These are phyloP conservation scores for Bungarus multicinctus DNA, from an alignment of 2,113 vertebrate species.

Conservation along the genomic window DNA sequence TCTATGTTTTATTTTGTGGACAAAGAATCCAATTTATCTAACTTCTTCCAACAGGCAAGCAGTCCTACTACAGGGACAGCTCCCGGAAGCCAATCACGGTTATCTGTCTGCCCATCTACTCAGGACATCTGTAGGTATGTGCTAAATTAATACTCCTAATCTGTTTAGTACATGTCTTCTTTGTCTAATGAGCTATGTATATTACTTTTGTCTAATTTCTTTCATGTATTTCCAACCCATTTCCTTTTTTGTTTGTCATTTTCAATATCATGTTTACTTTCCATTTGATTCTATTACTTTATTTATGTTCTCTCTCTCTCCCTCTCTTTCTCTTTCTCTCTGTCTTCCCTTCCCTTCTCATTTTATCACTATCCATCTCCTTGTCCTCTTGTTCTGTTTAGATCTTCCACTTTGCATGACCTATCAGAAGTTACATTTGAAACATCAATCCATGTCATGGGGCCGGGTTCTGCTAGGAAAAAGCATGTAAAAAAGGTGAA, in stretches of 20 bases:
- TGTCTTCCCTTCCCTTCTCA: slow-evolving; percentile 53
- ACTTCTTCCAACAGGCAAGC: slow-evolving; percentile 88
- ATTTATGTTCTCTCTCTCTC: slow-evolving; percentile 54
- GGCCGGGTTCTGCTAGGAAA: slow-evolving; percentile 69
- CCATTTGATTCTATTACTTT: slow-evolving; percentile 49
- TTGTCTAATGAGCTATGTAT: slow-evolving; percentile 30
- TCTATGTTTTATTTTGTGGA: slow-evolving; percentile 77
- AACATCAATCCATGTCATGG: slow-evolving; percentile 66
- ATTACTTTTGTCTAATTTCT: slow-evolving; percentile 47
- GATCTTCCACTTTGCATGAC: slow-evolving; percentile 75
- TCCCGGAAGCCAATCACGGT: slow-evolving; percentile 77
- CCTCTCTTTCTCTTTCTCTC: slow-evolving; percentile 59
- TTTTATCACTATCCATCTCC: slow-evolving; percentile 61
- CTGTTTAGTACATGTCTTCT: neutral
- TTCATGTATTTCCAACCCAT: slow-evolving; percentile 30
- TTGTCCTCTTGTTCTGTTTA: slow-evolving; percentile 69
- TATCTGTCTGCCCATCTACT: slow-evolving; percentile 86
- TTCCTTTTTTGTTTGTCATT: slow-evolving; percentile 32
- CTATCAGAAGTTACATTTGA: slow-evolving; percentile 82
- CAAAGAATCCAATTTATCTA: slow-evolving; percentile 78
- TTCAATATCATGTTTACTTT: slow-evolving; percentile 23
- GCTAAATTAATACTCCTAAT: slow-evolving; percentile 22
- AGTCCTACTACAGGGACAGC: slow-evolving; percentile 83
- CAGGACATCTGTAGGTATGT: slow-evolving; percentile 95
- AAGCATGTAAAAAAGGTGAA: slow-evolving; percentile 80